Base-by-base conservation (phyloP, 2,888 invertebrate species). In the Augochlorella aurata region DNA sequence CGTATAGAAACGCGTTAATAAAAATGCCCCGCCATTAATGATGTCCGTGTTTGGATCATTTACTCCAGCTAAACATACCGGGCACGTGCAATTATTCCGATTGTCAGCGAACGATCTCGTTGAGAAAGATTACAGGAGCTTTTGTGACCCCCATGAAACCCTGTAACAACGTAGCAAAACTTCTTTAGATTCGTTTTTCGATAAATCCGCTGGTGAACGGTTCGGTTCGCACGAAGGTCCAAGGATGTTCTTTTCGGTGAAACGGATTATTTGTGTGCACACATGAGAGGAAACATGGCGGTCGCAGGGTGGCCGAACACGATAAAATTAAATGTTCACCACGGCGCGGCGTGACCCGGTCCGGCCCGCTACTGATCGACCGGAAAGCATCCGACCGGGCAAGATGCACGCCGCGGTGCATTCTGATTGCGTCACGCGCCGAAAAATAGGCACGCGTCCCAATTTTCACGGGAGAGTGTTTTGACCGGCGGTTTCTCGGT, bases 401-500 rank as follows among this genome's bases (percentile, higher is more conserved):
- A 49, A 58, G 84, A 81, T 84, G 84, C 84, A 77, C 76, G 38
- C 71, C 66, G 63, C 75, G 77, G 77, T 67, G 82, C 83, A 81
- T 71, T 72, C 66, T 71, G 81, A 87, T 85, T 82, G 79, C 84
- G 86, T 85, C 84, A 86, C 77, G n/a, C 66, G 73, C 75, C 80
- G 82, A 71, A 85, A 88, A 89, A 88, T 87, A 84, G 87, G 89
- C 86, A 81, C 88, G 81, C 82, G 87, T 87, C 85, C 88, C 87
- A 88, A 89, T 89, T 89, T 38, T 89, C 86, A 84, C 63, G 38
- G 58, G 18, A 84, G 86, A 79, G 76, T 69, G 73, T 80, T 77
- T 69, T 50, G 83, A 78, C 71, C 83, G 61, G 44, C 45, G 58
- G 80, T 84, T 84, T 77, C 78, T 70, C 77, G 77, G 66, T 58